Percentiles rank a stretch among this genome's conserved stretches.
phyloP scores from a whole-genome alignment of 2,113 vertebrate genomes.

The Thalassoma bifasciatum region DNA sequence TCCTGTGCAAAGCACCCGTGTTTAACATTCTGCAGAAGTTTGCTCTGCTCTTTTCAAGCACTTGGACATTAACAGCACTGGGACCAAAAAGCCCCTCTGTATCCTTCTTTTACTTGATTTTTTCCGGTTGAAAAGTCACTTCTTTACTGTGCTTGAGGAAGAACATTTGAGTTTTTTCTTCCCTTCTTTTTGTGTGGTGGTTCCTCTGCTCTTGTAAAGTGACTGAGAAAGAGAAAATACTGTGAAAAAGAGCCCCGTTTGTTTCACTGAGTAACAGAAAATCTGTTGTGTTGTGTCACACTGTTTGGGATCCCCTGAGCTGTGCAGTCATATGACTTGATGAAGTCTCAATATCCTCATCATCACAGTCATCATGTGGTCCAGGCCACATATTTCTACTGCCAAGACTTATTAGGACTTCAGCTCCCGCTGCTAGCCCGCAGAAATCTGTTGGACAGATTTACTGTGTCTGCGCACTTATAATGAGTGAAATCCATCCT shows the following conservation, averaged over 20 bases:
- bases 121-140: conserved; percentile 45
- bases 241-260: conserved; percentile 32
- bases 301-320: background rate
- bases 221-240: conserved; percentile 22
- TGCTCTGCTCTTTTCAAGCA: conserved; percentile 52
- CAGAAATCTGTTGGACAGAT: conserved; percentile 59
- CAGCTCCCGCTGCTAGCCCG: conserved; percentile 25
- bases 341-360: conserved; percentile 27
- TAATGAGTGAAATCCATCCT: conserved; percentile 58
- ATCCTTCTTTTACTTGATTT: conserved; percentile 49
- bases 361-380: conserved; percentile 42
- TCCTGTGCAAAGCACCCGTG: conserved; percentile 38
- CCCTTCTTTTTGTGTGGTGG: conserved; percentile 8
- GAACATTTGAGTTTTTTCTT: background rate
- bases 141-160: conserved; percentile 19
- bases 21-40: conserved; percentile 62
- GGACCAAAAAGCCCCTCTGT: conserved; percentile 51
- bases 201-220: conserved; percentile 39
- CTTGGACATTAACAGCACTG: conserved; percentile 51
- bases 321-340: conserved; percentile 42
- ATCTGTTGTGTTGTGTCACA: conserved; percentile 21
- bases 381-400: conserved; percentile 21
- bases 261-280: conserved; percentile 8
- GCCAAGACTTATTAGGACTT: conserved; percentile 36
- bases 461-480: conserved; percentile 36